phyloP scores from a whole-genome alignment of 2,888 invertebrate species.

The Eudemis profundana region DNA sequence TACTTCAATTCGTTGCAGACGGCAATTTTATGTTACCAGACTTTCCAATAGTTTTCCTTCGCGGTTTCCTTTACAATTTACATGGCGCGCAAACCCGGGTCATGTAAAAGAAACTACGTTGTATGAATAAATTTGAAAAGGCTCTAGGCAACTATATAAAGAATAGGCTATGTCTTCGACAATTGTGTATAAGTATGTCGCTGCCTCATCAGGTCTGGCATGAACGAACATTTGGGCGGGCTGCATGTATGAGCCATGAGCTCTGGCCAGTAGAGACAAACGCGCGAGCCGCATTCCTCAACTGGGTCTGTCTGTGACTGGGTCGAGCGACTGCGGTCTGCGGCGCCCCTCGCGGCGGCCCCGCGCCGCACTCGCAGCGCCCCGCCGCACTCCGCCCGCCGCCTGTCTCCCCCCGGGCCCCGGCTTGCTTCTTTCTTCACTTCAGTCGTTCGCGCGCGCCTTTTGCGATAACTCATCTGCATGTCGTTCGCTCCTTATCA shows the following conservation, averaged over 20 bases:
- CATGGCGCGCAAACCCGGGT: too few species aligned
- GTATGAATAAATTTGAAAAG: too few species aligned
- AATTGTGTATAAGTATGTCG: too few species aligned
- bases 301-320: constrained; percentile 61
- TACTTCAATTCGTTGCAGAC: too few species aligned
- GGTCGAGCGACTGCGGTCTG: constrained; percentile 40
- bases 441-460: constrained; percentile 80
- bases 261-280: constrained; percentile 51
- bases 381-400: constrained; percentile 46
- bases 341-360: constrained; percentile 62
- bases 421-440: constrained; percentile 46
- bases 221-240: constrained; percentile 6
- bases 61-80: too few species aligned
- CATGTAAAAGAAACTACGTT: too few species aligned
- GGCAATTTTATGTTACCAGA: too few species aligned
- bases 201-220: not conserved
- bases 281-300: constrained; percentile 81
- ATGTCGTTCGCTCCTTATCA: constrained; percentile 63
- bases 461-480: constrained; percentile 62
- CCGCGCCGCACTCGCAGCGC: constrained; percentile 62
- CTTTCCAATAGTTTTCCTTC: too few species aligned
- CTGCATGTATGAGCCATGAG: constrained; percentile 10
- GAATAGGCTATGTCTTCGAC: too few species aligned
- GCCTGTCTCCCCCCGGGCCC: constrained; percentile 47
- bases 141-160: too few species aligned